phyloP scores from a whole-genome alignment of 30 jellyfish, hydroid and myxozoan species.

The Phacellophora camtschatica region DNA sequence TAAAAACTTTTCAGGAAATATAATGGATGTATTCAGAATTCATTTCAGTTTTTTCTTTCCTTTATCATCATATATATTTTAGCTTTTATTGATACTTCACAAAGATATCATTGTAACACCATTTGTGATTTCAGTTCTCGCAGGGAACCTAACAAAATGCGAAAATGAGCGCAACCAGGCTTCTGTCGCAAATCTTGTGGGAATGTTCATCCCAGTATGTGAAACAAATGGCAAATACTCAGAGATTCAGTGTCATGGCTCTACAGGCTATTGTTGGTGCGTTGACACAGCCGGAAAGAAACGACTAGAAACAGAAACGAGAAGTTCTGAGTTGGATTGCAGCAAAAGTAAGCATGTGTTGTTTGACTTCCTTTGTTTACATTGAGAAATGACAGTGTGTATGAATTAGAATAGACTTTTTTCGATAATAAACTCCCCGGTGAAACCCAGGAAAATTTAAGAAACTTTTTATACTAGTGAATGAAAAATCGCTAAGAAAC shows the following conservation, averaged over 20 bases:
- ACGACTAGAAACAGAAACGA: slow-evolving; percentile 8
- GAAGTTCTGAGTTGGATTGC: background rate
- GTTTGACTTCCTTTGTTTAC: background rate
- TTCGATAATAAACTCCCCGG: too few species aligned
- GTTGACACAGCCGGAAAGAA: slow-evolving; percentile 66
- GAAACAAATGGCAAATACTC: slow-evolving; percentile 65
- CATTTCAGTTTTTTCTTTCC: too few species aligned
- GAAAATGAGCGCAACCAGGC: background rate
- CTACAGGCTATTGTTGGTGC: slow-evolving; percentile 87
- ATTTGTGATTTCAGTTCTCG: background rate
- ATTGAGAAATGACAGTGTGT: background rate
- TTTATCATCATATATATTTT: too few species aligned
- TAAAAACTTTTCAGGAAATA: too few species aligned
- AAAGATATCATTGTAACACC: background rate
- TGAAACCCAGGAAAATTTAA: too few species aligned
- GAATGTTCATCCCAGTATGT: slow-evolving; percentile 41
- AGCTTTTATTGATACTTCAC: background rate
- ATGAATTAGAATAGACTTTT: too few species aligned
- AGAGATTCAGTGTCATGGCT: slow-evolving; percentile 71
- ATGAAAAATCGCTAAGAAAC: too few species aligned
- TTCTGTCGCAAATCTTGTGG: background rate
- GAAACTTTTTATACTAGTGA: too few species aligned
- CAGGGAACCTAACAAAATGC: slow-evolving; percentile 15
- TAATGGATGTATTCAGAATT: too few species aligned
- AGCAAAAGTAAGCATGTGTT: background rate